phyloP scores from a whole-genome alignment of 2,888 invertebrate genomes.

The Merodon equestris region DNA sequence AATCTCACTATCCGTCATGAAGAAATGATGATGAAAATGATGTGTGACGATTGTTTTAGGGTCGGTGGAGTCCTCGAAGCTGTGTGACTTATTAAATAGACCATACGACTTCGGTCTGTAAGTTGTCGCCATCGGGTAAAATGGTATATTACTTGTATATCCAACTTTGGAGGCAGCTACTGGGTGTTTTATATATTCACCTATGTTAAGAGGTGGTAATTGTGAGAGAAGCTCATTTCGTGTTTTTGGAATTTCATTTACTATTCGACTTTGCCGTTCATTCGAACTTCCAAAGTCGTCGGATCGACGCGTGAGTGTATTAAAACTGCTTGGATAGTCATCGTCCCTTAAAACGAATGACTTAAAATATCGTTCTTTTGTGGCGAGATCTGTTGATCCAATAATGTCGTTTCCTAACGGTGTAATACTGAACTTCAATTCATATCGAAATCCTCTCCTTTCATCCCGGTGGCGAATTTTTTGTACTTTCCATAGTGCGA shows the following conservation, averaged over 20 bases:
- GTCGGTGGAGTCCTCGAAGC: constrained; percentile 49
- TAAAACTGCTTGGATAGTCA: constrained; percentile 77
- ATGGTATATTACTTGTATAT: constrained; percentile 68
- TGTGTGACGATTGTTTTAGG: constrained; percentile 73
- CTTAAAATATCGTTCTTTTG: constrained; percentile 62
- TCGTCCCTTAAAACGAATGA: constrained; percentile 83
- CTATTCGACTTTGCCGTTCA: constrained; percentile 63
- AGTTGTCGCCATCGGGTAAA: constrained; percentile 72
- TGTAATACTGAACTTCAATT: constrained; percentile 84
- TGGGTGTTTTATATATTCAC: constrained; percentile 74
- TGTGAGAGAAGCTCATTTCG: constrained; percentile 36
- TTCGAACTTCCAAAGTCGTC: constrained; percentile 37
- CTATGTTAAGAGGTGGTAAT: constrained; percentile 73
- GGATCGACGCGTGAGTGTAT: constrained; percentile 63
- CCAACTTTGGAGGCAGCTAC: constrained; percentile 72
- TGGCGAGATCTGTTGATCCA: constrained; percentile 74
- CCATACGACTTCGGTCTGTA: constrained; percentile 74
- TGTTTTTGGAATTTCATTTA: constrained; percentile 33
- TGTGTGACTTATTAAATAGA: constrained; percentile 71
- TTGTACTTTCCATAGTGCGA: constrained; percentile 86
- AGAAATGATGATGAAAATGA: constrained; percentile 79
- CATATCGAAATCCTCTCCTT: constrained; percentile 81
- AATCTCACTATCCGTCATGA: constrained; percentile 71
- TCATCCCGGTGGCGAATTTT: constrained; percentile 83
- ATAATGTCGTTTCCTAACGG: constrained; percentile 77